Base-by-base conservation (phyloP, 1,140 invertebrate genomes). In the Chironomus striatipennis region DNA sequence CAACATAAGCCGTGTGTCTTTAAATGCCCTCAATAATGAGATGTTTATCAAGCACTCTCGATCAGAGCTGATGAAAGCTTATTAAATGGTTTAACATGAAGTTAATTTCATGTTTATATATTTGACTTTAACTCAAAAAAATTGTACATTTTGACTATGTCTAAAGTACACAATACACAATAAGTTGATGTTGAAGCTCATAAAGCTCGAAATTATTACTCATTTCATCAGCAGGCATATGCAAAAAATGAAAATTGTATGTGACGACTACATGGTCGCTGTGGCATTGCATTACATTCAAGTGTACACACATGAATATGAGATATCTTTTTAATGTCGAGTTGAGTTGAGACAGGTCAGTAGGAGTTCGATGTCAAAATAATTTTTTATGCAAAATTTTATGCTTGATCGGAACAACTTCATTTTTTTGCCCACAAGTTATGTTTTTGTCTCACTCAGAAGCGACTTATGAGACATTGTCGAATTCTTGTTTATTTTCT, bases 51-150 rank as follows among this genome's bases (percentile, higher is more conserved):
- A 57, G 47, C n/a, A 57, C 47, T 34, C 24, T 34, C 12, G 47
- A 57, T 57, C 47, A 57, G n/a, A n/a, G 5, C 47, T n/a, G 47
- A 57, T 57, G 47, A 57, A 57, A 57, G 47, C 47, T 57, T 57
- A 57, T 57, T 57, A 57, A 57, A 57, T 57, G 47, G 12, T n/a
- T 57, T 57, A 15, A 57, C 47, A 57, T 57, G 47, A 57, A 57
- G 12, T 57, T n/a, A 15, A n/a, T 57, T 57, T 15, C 12, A 57
- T n/a, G 12, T n/a, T 57, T 57, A 47, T n/a, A 12, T 57, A 5
- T 57, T 57, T 57, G 47, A n/a, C n/a, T n/a, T 57, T 15, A 57
- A 47, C 43, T 47, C 24, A 34, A 34, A 34, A 34, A 34, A 34
- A 34, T 34, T 34, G 24, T 34, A 34, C 24, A 34, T 34, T n/a